These are phyloP conservation scores for Catamblyrhynchus diadema DNA, from an alignment of 2,797 vertebrate genomes.

Conservation along the genomic window DNA sequence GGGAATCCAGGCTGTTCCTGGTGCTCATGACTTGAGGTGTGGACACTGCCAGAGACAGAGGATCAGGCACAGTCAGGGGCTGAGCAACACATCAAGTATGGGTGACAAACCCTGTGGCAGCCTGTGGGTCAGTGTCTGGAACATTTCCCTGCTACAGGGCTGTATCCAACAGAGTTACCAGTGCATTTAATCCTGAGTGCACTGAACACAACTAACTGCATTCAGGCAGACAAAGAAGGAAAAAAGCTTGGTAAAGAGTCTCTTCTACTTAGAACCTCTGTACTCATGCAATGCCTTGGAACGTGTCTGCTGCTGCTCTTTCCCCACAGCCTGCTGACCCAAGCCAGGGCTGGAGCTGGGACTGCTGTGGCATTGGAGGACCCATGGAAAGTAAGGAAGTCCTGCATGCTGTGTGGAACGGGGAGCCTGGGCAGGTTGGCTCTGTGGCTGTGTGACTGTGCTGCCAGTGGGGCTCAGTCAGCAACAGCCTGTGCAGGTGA, in stretches of 20 bases:
- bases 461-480: neutral
- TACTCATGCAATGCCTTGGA: neutral
- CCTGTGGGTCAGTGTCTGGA: neutral
- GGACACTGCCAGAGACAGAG: rapidly evolving
- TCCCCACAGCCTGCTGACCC: neutral
- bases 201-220: neutral
- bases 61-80: rapidly evolving
- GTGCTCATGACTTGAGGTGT: neutral
- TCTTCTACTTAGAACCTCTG: neutral
- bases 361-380: neutral
- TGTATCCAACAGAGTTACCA: neutral
- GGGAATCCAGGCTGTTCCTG: neutral
- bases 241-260: neutral
- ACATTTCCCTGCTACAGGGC: neutral
- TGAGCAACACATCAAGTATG: rapidly evolving
- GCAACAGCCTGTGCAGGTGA: neutral
- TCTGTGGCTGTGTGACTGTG: neutral
- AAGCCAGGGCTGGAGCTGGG: neutral
- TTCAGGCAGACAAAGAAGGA: neutral
- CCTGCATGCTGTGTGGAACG: neutral
- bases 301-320: neutral
- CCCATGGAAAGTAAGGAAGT: neutral
- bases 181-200: neutral
- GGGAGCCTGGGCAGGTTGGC: neutral
- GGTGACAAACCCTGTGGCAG: neutral